Percentiles rank a stretch among this genome's conserved stretches.
Evolutionary conservation across 2,797 vertebrate species (phyloP).

Genomic region (Echeneis naucrates): DNA sequence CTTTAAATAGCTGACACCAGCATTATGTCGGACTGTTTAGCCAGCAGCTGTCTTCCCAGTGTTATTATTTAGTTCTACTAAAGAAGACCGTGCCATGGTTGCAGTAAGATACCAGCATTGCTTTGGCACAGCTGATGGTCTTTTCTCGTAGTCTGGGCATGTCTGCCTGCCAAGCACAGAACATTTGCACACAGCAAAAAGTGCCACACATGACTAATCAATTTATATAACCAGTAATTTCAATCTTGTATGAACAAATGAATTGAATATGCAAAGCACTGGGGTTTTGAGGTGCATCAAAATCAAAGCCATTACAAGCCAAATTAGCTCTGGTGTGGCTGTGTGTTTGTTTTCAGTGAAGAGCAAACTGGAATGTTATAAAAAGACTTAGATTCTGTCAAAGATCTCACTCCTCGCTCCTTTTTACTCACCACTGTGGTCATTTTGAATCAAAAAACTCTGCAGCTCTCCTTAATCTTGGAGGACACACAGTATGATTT

Average conservation of each 20-base stretch:
- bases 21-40: constrained; percentile 40
- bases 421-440: constrained; percentile 5
- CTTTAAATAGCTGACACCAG: constrained; percentile 44
- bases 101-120: constrained; percentile 10
- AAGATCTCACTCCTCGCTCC: not conserved
- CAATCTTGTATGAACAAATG: constrained; percentile 27
- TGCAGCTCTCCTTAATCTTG: constrained; percentile 15
- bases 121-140: constrained; percentile 36
- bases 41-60: constrained; percentile 10
- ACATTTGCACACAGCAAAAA: constrained; percentile 52
- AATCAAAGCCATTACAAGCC: constrained; percentile 43
- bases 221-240: constrained; percentile 38
- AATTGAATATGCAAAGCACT: constrained; percentile 39
- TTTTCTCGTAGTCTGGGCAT: constrained; percentile 37
- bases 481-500: not conserved
- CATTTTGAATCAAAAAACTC: constrained; percentile 19
- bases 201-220: constrained; percentile 48
- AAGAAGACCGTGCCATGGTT: constrained; percentile 43
- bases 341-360: constrained; percentile 36
- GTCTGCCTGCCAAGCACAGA: constrained; percentile 25
- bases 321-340: constrained; percentile 31
- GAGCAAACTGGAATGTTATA: constrained; percentile 10
- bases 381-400: constrained; percentile 23
- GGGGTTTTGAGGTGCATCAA: constrained; percentile 41
- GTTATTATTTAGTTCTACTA: constrained; percentile 39